phyloP scores from a whole-genome alignment of 2,888 invertebrate species.

The Drosophila anomalipes region DNA sequence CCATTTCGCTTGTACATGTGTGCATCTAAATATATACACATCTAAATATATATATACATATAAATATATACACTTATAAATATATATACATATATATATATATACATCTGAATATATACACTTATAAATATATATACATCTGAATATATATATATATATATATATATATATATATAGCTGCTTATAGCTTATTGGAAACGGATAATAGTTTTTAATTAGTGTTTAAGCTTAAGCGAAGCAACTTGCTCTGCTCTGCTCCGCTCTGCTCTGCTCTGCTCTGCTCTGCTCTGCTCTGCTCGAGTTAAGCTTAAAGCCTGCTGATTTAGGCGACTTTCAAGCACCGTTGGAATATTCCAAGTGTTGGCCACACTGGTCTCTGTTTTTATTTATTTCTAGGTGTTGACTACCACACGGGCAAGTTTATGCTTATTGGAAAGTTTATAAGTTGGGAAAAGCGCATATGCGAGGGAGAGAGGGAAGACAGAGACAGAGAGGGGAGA shows the following conservation, averaged over 20 bases:
- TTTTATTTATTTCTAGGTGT: background rate
- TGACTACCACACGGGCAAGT: background rate
- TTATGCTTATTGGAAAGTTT: background rate
- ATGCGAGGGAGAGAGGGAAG: background rate
- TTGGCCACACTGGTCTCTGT: background rate
- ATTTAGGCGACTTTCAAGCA: background rate
- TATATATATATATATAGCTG: background rate
- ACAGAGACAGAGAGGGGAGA: no score
- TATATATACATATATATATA: background rate
- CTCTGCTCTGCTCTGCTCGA: background rate
- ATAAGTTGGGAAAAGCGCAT: background rate
- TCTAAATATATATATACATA: background rate
- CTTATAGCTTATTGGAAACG: background rate
- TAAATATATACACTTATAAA: background rate
- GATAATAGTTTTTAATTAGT: background rate
- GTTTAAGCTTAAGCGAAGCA: background rate
- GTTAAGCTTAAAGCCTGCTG: background rate
- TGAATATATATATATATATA: background rate
- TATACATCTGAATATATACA: background rate
- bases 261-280: no score
- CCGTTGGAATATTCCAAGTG: background rate
- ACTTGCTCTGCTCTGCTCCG: background rate
- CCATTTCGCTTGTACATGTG: slow-evolving; percentile 17
- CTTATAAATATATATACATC: background rate
- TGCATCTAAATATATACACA: background rate